Evolutionary conservation across 2,888 invertebrate genomes (phyloP), one percentile per base, ranked within the genome.

Genomic region (Zele albiditarsus): DNA sequence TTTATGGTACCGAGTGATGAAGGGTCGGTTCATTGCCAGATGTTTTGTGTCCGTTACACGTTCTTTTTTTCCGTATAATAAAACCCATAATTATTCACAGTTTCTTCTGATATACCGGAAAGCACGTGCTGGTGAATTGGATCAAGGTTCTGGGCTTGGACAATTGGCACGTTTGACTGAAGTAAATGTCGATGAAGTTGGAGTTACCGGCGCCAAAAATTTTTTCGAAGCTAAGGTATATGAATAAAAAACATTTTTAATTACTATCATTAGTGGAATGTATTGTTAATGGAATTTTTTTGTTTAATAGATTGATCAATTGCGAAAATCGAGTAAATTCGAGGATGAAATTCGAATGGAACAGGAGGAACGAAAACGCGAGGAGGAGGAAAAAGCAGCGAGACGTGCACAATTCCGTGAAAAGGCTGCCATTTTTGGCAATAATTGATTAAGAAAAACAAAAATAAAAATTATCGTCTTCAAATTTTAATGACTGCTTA

Each of bases 221-320:
- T 98, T 98, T 91, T 98, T 98, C 86, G 97, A 98, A 91, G 97
- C 97, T 0, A 98, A 98, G 91, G 94, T 94, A 88, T 81, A 75
- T 28, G 8, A 25, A 38, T 31, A 31, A 8, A 73, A 28, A 31
- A 31, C 65, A 49, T n/a, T 53, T n/a, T 27, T 72, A 66, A 58
- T 57, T 16, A 66, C 57, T n/a, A 14, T 38, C 1, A 71, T 27
- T 60, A n/a, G 20, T 53, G 42, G 4, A 62, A 66, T 57, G 14
- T n/a, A 38, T 69, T 67, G 5, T 14, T 6, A 60, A 25, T 28
- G 16, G 0, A 25, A 63, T n/a, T 12, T 65, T 74, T 73, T 77
- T 80, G 78, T 79, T 76, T 78, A 71, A 90, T 90, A 94, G 94
- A 98, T 98, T 84, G 95, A 95, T 85, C 95, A 97, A 85, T 92